phyloP scores from a whole-genome alignment of 2,888 invertebrate species.

The Limnephilus marmoratus region DNA sequence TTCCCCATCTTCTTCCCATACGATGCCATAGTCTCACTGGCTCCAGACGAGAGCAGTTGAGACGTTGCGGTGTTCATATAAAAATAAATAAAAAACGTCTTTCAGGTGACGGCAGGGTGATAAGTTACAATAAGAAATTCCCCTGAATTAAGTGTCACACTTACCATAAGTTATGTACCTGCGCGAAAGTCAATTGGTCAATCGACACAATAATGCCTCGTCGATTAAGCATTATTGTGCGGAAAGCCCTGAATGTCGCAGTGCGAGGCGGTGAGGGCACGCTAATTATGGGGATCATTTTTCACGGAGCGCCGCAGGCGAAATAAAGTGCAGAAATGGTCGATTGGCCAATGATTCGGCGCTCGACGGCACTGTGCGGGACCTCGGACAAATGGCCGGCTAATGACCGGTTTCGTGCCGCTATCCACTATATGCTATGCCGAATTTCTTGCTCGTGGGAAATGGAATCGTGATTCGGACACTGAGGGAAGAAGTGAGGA shows the following conservation, averaged over 20 bases:
- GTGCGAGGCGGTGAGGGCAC: constrained; percentile 12
- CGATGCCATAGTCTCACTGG: too few species aligned
- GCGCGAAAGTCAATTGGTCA: neutral
- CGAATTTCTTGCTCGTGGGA: constrained; percentile 39
- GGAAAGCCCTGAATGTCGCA: constrained; percentile 23
- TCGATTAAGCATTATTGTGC: neutral
- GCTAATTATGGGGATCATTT: constrained; percentile 41
- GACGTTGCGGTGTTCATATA: too few species aligned
- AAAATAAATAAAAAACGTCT: too few species aligned
- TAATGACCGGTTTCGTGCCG: constrained; percentile 40
- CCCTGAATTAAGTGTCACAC: neutral
- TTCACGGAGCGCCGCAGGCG: constrained; percentile 17
- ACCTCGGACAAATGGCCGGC: constrained; percentile 36
- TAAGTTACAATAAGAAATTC: neutral
- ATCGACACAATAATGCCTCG: neutral
- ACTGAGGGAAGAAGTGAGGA: neutral
- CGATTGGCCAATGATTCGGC: constrained; percentile 7
- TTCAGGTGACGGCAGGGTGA: too few species aligned
- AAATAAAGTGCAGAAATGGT: neutral
- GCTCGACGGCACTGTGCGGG: neutral
- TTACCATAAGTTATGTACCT: neutral
- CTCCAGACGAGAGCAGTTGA: too few species aligned
- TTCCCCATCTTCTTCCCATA: too few species aligned
- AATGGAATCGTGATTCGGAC: neutral
- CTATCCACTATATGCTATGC: neutral